A percentile compares a stretch with the other conserved stretches of the same genome.
phyloP scores from a whole-genome alignment of 2,797 vertebrate species.

The Chiroxiphia lanceolata region DNA sequence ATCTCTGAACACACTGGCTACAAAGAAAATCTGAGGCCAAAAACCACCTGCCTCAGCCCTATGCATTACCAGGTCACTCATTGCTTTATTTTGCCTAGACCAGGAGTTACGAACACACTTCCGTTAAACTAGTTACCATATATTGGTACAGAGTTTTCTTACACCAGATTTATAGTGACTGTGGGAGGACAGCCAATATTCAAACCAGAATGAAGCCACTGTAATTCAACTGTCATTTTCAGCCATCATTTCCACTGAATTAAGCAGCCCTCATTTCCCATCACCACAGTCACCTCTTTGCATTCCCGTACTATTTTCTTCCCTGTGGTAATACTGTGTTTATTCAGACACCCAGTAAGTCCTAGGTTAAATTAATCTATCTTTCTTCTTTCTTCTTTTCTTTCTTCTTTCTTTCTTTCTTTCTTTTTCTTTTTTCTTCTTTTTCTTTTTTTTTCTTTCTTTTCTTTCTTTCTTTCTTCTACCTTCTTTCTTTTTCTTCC shows the following conservation, averaged over 20 bases:
- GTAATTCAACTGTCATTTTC: background rate
- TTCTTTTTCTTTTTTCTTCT: no score
- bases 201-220: background rate
- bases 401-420: no score
- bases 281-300: background rate
- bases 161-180: background rate
- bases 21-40: background rate
- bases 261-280: background rate
- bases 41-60: background rate
- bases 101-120: background rate
- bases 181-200: background rate
- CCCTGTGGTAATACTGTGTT: background rate
- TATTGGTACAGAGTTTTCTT: background rate
- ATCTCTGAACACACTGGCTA: background rate
- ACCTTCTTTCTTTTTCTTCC: background rate
- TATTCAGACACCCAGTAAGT: background rate
- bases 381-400: fast-evolving
- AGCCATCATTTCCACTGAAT: background rate
- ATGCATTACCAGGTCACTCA: background rate
- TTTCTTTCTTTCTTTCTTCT: no score
- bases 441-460: no score
- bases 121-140: background rate
- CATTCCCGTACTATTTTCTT: background rate
- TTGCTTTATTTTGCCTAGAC: background rate
- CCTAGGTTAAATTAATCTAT: background rate